These are phyloP conservation scores for Diplolepis rosae DNA, from an alignment of 2,888 invertebrate genomes.

Conservation along the genomic window DNA sequence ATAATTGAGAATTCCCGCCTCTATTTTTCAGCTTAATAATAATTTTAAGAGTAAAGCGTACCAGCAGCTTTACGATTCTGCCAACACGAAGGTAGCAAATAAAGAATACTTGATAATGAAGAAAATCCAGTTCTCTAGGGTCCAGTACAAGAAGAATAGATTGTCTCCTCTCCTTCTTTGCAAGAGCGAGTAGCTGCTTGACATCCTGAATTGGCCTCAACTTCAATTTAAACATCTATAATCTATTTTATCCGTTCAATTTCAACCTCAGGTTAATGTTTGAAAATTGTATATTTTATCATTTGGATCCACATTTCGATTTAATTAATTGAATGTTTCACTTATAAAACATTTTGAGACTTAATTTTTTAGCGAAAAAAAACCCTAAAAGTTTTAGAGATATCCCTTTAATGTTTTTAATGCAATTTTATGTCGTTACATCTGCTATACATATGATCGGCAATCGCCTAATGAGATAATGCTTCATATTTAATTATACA, in stretches of 20 bases:
- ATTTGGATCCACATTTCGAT: too few species aligned
- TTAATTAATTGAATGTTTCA: too few species aligned
- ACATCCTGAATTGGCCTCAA: not conserved
- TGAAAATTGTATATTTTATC: too few species aligned
- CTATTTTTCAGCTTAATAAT: conserved; percentile 16
- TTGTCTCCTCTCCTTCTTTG: not conserved
- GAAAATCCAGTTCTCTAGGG: not conserved
- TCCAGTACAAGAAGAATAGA: not conserved
- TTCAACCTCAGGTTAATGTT: too few species aligned
- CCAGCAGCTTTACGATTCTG: conserved; percentile 10
- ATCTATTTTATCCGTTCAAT: too few species aligned
- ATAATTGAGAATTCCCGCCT: conserved; percentile 3
- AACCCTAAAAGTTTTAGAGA: not conserved
- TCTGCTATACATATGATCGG: not conserved
- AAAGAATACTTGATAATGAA: conserved; percentile 15
- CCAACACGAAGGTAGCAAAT: not conserved
- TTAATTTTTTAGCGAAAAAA: too few species aligned
- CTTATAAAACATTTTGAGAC: too few species aligned
- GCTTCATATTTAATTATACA: not conserved
- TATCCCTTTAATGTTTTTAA: not conserved
- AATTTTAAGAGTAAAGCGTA: conserved; percentile 2
- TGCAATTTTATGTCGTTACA: not conserved
- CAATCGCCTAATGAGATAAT: conserved; percentile 2
- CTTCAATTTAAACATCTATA: too few species aligned
- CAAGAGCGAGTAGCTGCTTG: not conserved